Evolutionary conservation across 2,888 invertebrate species (phyloP).

Genomic region (Mesoligia furuncula): DNA sequence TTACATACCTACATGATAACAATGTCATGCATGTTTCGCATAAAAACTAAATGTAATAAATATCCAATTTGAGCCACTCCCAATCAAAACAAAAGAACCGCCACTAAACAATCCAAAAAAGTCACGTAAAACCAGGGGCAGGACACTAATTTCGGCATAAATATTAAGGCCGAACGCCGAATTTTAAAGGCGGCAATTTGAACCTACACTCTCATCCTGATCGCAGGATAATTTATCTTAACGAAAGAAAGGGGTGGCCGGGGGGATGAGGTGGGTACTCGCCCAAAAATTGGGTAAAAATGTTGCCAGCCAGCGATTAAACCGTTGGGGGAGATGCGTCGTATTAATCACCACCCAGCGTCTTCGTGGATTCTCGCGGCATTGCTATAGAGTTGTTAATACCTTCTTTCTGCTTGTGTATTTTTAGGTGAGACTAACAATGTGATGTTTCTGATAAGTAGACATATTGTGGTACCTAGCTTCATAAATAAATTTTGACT

Average conservation of each 20-base stretch:
- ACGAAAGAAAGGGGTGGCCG: conserved; percentile 90
- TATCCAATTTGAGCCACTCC: not conserved
- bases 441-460: not conserved
- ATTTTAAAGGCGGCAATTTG: conserved; percentile 90
- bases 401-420: not conserved
- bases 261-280: conserved; percentile 74
- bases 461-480: not conserved
- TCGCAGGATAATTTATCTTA: conserved; percentile 90
- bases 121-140: conserved; percentile 73
- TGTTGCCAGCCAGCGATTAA: conserved; percentile 90
- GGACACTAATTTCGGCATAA: conserved; percentile 82
- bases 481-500: not conserved
- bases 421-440: not conserved
- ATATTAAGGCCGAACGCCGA: conserved; percentile 88
- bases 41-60: not conserved
- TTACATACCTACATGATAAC: not conserved
- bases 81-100: conserved; percentile 47
- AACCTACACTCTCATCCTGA: conserved; percentile 91
- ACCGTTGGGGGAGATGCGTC: conserved; percentile 90
- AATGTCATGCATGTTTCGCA: not conserved
- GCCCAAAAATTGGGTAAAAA: conserved; percentile 91
- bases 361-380: conserved; percentile 85
- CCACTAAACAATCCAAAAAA: conserved; percentile 65
- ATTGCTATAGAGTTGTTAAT: conserved; percentile 76
- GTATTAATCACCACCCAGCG: conserved; percentile 90